A percentile compares a stretch with the other conserved stretches of the same genome.
These are phyloP conservation scores for Oreortyx pictus DNA, from an alignment of 2,797 vertebrate species.

Conservation along the genomic window DNA sequence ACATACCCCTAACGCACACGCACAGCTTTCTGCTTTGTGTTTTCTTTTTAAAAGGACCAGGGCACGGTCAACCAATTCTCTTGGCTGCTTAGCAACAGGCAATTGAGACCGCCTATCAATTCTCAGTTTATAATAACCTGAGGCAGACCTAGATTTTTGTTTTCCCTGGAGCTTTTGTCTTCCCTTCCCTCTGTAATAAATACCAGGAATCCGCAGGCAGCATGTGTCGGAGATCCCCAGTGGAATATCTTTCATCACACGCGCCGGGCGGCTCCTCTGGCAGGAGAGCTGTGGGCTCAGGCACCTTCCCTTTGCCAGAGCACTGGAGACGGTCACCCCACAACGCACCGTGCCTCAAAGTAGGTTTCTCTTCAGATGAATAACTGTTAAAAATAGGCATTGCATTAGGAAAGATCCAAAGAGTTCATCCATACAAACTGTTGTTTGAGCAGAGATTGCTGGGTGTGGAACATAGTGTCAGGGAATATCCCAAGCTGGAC, in stretches of 20 bases:
- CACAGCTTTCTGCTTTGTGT: not conserved
- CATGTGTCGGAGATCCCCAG: conserved; percentile 44
- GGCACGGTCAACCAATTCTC: conserved; percentile 53
- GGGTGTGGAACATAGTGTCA: not conserved
- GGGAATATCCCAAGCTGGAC: too few relatives aligned
- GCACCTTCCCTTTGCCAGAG: not conserved
- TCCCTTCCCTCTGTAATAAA: conserved; percentile 66
- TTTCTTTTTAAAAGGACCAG: conserved; percentile 12
- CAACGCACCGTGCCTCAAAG: not conserved
- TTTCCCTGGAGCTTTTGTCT: conserved; percentile 69
- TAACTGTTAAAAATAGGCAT: not conserved
- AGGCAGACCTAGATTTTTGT: conserved; percentile 74
- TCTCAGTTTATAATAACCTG: conserved; percentile 74
- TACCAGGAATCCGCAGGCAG: conserved; percentile 57
- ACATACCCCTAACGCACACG: not conserved
- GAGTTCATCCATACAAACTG: not conserved
- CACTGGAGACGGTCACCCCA: not conserved
- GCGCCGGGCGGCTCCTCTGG: not conserved
- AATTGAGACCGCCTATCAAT: conserved; percentile 69
- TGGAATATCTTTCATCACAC: conserved; percentile 24
- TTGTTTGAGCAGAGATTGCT: not conserved
- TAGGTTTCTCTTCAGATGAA: not conserved
- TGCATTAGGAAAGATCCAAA: not conserved
- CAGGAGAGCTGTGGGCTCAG: not conserved
- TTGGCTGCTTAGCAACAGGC: conserved; percentile 75